Evolutionary conservation across 1,140 invertebrate species (phyloP), one percentile per base, ranked within the genome.

Genomic region (Acromyrmex echinatior): DNA sequence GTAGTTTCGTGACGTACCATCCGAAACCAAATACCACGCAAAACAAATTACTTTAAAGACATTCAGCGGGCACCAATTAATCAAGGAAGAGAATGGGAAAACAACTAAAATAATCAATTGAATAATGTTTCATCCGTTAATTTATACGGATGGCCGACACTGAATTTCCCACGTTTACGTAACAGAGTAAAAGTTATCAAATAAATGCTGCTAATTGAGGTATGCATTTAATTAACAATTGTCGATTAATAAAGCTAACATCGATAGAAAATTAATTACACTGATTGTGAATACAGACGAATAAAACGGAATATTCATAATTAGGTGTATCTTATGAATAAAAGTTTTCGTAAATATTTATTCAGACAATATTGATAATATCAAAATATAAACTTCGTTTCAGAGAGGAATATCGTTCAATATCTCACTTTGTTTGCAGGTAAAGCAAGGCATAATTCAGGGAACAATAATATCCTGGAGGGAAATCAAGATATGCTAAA

Each of bases 401-500:
- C 35, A 1, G 45, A 53, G 45, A 62, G 56, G 28, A 74, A 82
- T 62, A 73, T 31, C 70, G 35, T 14, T 80, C 28, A 80, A 79
- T 79, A 45, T 74, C 49, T 81, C 12, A 7, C 39, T 70, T 25
- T 88, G 65, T 92, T 92, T 93, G 16, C 92, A 95, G 95, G 94
- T 66, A 95, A 95, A 87, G 82, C 93, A 35, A 94, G 92, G 76
- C 94, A 95, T 80, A 95, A 95, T 87, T 92, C 92, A 49, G 93
- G 94, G 7, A 95, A 94, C 86, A 92, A 94, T 85, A 70, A 70
- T 21, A 93, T 95, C 87, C 88, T 95, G 16, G 95, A 95, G 62
- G 95, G 95, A 85, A 95, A 95, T 89, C 95, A 95, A 77, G 93
- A 95, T 68, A 95, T 95, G 94, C 74, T 95, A 45, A 95, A 95